Evolutionary conservation across 2,797 vertebrate genomes (phyloP).

Genomic region (Spinibarbus caldwelli): DNA sequence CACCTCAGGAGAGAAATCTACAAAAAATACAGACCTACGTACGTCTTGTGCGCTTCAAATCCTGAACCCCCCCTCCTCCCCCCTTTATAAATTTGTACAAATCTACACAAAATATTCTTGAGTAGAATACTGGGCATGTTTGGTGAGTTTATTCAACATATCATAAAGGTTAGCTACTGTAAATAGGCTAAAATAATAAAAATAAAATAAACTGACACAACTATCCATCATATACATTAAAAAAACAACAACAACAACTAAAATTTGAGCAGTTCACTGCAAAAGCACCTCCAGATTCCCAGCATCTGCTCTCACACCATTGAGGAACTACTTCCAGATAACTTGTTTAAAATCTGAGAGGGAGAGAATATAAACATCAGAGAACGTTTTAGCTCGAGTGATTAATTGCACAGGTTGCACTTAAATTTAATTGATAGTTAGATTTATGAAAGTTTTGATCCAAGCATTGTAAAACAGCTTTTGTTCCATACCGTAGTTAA

Average conservation of each 20-base stretch:
- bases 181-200: not conserved
- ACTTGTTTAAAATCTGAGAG: constrained; percentile 77
- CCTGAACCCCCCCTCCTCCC: not conserved
- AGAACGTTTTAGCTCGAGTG: not conserved
- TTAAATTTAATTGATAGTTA: not conserved
- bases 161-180: not conserved
- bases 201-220: not conserved
- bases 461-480: not conserved
- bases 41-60: not conserved
- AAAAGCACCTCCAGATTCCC: constrained; percentile 1
- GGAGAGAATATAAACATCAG: not conserved
- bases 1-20: constrained; percentile 8
- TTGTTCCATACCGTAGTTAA: constrained; percentile 74
- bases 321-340: constrained; percentile 76
- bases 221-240: not conserved
- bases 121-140: not conserved
- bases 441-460: not conserved
- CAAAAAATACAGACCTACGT: no score
- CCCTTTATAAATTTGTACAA: not conserved
- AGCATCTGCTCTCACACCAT: constrained; percentile 76
- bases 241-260: not conserved
- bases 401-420: not conserved
- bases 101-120: not conserved
- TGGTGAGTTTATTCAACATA: constrained; percentile 28
- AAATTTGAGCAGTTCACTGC: not conserved